Base-by-base conservation (phyloP, 2,797 vertebrate genomes). In the Pseudochromis fuscus region DNA sequence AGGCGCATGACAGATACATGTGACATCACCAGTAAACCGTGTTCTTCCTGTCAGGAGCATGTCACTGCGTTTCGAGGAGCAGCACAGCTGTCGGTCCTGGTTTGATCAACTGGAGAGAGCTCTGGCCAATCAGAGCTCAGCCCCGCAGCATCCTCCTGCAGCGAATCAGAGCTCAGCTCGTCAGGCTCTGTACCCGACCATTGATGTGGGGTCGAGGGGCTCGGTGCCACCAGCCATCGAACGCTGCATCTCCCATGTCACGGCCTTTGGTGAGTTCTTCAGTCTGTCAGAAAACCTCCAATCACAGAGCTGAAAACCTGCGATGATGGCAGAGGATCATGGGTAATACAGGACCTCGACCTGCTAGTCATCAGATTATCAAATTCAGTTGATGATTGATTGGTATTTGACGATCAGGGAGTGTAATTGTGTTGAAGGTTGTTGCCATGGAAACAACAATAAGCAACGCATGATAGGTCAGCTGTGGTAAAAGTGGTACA, bases 201-300 rank as follows among this genome's bases (percentile, higher is more conserved):
- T 71, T 1, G 81, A 79, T 0, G 0, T 13, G 4, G 21, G 5
- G 2, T 56, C 46, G 0, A 59, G 16, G 15, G 89, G 89, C 7
- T 67, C 37, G 0, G 92, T 94, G 0, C 90, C 93, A 0, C 46
- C 67, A 0, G 88, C 82, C 5, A 51, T 95, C 2, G 84, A 93
- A 24, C 87, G 87, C 44, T 95, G 94, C 67, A 92, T 95, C 84
- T 92, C 91, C 6, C 94, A 95, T 83, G 82, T 95, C 82, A 94
- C 89, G 0, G 49, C 81, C 19, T 63, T 93, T 0, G 94, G 94
- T 94, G 49, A 79, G 58, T n/a, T n/a, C n/a, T n/a, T n/a, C n/a
- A n/a, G n/a, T n/a, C n/a, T n/a, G n/a, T n/a, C n/a, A n/a, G n/a
- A n/a, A n/a, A n/a, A n/a, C n/a, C n/a, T n/a, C n/a, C n/a, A n/a